These are phyloP conservation scores for Leptinotarsa lineolata DNA, from an alignment of 1,140 invertebrate genomes.

Conservation along the genomic window DNA sequence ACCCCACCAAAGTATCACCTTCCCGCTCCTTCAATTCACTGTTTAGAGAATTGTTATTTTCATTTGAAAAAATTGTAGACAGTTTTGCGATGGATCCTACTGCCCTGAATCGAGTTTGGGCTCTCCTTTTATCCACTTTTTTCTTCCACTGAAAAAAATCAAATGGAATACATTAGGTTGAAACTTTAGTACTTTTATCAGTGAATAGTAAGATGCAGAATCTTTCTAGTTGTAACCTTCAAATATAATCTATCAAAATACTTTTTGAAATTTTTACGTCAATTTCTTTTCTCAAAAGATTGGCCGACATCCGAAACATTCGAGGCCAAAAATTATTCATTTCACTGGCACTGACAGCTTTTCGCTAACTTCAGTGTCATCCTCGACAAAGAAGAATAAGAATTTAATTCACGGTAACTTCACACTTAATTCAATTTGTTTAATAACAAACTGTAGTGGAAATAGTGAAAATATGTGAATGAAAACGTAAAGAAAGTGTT, in stretches of 20 bases:
- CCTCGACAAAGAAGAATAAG: background rate
- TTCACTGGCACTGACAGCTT: no score
- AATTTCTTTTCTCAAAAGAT: no score
- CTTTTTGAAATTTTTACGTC: no score
- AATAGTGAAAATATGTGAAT: background rate
- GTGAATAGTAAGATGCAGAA: no score
- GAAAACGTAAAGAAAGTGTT: background rate
- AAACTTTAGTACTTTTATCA: no score
- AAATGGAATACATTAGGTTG: background rate
- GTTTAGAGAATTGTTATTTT: constrained; percentile 20
- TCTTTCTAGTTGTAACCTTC: no score
- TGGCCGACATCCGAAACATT: no score
- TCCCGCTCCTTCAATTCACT: background rate
- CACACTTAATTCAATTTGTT: background rate
- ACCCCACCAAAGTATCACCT: no score
- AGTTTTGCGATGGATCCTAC: constrained; percentile 62
- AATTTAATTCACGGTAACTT: background rate
- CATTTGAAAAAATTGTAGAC: constrained; percentile 50
- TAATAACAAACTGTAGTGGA: background rate
- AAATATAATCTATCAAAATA: no score
- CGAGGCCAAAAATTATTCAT: no score
- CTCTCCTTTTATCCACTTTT: constrained; percentile 69
- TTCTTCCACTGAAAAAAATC: constrained; percentile 67
- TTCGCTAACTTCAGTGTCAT: no score
- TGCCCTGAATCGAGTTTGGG: constrained; percentile 70